Base-by-base conservation (phyloP, 2,797 vertebrate species). In the Cheirogaleus major region DNA sequence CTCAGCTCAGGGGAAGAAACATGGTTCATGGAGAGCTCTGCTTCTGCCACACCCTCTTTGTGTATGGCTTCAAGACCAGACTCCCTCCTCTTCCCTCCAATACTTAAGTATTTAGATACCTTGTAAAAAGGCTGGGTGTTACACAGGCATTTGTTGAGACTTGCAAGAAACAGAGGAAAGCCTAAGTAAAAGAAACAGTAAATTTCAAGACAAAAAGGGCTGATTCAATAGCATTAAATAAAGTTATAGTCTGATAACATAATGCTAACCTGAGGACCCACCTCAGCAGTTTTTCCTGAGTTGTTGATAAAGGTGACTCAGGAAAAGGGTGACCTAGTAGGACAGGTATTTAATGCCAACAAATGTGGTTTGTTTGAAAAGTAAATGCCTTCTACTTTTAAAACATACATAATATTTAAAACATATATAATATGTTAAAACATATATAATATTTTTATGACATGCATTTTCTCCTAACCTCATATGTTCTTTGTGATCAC, bases 121-220 rank as follows among this genome's bases (percentile, higher is more conserved):
- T 82, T 73, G 8, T 82, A 63, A 89, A 94, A 95, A 80, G 22
- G 0, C 27, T 50, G 6, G 2, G 57, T 84, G 23, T 83, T 72
- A 50, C 14, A 32, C 17, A 65, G 69, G 38, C 35, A 48, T 95
- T 93, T 87, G 27, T 35, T 61, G 87, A 97, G 70, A 90, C 91
- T 57, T 73, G 55, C 35, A 90, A 63, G 76, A 96, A 61, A 52
- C 4, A 35, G 48, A 82, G 48, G 52, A 93, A 78, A 82, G 6
- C 15, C 8, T 30, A 89, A 32, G 35, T 30, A 73, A 67, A 50
- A 23, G n/a, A 25, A 72, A 50, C 2, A 35, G 13, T 41, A 80
- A 57, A 70, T 94, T 73, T 79, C 59, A 93, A 86, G 25, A 23
- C 27, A 63, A 65, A 61, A 89, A 92, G 38, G 32, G 11, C 17